Evolutionary conservation across 2,797 vertebrate genomes (phyloP).

Genomic region (Etheostoma nigrum): DNA sequence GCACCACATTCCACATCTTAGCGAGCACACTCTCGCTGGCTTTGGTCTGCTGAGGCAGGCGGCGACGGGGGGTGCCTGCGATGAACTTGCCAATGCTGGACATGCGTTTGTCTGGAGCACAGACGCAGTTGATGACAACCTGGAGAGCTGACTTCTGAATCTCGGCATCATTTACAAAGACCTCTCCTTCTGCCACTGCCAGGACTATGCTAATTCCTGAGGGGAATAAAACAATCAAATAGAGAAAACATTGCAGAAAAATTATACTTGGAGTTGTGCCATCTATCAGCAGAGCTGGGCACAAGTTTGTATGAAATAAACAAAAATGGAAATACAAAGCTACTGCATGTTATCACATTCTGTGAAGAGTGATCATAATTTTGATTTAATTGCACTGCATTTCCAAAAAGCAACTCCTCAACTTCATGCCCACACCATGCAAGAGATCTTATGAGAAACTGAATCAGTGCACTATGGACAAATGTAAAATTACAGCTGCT

Average conservation of each 20-base stretch:
- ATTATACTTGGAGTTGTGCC: constrained; percentile 24
- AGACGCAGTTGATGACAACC: constrained; percentile 98
- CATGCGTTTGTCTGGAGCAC: constrained; percentile 96
- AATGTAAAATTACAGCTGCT: neutral
- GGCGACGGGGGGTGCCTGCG: constrained; percentile 93
- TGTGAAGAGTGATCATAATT: constrained; percentile 8
- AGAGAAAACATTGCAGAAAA: constrained; percentile 20
- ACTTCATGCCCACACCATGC: neutral
- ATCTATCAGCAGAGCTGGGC: constrained; percentile 23
- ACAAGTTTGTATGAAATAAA: constrained; percentile 37
- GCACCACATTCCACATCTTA: constrained; percentile 99
- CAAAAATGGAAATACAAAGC: constrained; percentile 22
- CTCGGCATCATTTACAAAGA: constrained; percentile 98
- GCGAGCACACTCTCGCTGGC: constrained; percentile 93
- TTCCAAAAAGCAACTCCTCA: constrained; percentile 8
- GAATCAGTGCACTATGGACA: neutral
- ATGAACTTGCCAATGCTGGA: constrained; percentile 98
- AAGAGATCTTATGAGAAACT: neutral
- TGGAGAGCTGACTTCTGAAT: constrained; percentile 99
- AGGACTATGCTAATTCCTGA: constrained; percentile 98
- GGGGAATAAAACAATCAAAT: constrained; percentile 19
- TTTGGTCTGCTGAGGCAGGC: constrained; percentile 92
- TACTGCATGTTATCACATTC: constrained; percentile 30
- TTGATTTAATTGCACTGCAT: constrained; percentile 6
- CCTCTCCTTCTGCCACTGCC: constrained; percentile 97